Evolutionary conservation across 2,888 invertebrate genomes (phyloP).

Genomic region (Seira musarum): DNA sequence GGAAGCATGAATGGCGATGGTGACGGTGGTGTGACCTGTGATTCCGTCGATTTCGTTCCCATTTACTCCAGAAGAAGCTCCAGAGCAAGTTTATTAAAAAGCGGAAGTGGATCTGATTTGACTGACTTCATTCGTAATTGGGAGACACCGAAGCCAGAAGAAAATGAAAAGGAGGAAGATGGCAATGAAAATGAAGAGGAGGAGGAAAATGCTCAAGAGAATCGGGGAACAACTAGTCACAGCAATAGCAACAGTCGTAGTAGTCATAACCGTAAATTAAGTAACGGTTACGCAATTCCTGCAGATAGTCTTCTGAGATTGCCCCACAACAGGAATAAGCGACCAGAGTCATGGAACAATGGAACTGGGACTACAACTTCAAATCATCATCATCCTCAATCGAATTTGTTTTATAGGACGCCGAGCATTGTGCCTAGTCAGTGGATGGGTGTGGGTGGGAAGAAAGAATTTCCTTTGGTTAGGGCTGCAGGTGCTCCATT

Average conservation of each 20-base stretch:
- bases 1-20: conserved; percentile 33
- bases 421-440: conserved; percentile 62
- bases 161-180: background rate
- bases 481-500: conserved; percentile 31
- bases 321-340: conserved; percentile 11
- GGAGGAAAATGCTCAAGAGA: background rate
- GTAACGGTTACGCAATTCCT: conserved; percentile 52
- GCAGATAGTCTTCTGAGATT: conserved; percentile 41
- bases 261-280: conserved; percentile 26
- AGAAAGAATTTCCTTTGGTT: conserved; percentile 42
- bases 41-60: conserved; percentile 42
- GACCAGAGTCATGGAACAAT: conserved; percentile 61
- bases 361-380: background rate
- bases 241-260: conserved; percentile 2
- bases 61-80: conserved; percentile 19
- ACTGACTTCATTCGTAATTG: conserved; percentile 66
- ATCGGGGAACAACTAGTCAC: background rate
- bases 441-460: conserved; percentile 59
- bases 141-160: conserved; percentile 31
- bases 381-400: conserved; percentile 30
- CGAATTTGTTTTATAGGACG: conserved; percentile 61
- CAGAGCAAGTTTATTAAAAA: conserved; percentile 6
- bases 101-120: background rate
- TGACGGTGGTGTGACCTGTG: conserved; percentile 40
- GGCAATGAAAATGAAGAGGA: too few species aligned